Evolutionary conservation across 2,797 vertebrate genomes (phyloP).

Genomic region (Coluber constrictor): DNA sequence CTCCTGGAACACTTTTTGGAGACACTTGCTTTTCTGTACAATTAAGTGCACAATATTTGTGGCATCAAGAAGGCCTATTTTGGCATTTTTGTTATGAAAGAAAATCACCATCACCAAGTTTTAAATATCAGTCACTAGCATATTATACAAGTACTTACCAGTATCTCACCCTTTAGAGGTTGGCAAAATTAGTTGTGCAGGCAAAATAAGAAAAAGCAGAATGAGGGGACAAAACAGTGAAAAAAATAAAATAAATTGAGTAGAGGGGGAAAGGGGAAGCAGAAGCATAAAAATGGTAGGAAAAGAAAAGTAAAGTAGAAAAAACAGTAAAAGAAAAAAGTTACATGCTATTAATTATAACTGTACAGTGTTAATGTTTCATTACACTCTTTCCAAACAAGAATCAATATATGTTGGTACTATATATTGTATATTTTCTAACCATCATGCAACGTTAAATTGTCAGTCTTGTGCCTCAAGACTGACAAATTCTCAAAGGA

Average conservation of each 20-base stretch:
- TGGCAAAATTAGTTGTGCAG: slow-evolving; percentile 64
- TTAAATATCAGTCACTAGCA: slow-evolving; percentile 32
- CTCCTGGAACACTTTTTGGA: not conserved
- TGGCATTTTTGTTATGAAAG: not conserved
- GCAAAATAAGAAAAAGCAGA: slow-evolving; percentile 56
- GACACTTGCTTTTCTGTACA: not conserved
- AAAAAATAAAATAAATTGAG: slow-evolving; percentile 44
- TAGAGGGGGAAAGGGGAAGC: slow-evolving; percentile 43
- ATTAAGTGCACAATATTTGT: not conserved
- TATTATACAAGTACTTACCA: slow-evolving; percentile 89
- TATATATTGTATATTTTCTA: slow-evolving; percentile 39
- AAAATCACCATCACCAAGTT: slow-evolving; percentile 25
- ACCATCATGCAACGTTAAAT: slow-evolving; percentile 49
- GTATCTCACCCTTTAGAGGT: slow-evolving; percentile 87
- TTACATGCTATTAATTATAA: slow-evolving; percentile 96
- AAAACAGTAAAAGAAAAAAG: slow-evolving; percentile 78
- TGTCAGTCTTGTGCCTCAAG: slow-evolving; percentile 2
- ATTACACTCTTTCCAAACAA: slow-evolving; percentile 57
- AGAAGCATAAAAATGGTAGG: slow-evolving; percentile 57
- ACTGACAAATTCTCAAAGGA: not conserved
- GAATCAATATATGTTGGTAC: slow-evolving; percentile 46
- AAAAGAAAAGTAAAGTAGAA: slow-evolving; percentile 53
- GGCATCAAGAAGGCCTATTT: not conserved
- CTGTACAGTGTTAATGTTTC: slow-evolving; percentile 79
- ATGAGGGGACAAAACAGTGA: slow-evolving; percentile 30